Percentiles rank a stretch among this genome's conserved stretches.
Evolutionary conservation across 2,113 vertebrate species (phyloP).

Genomic region (Phyllostomus hastatus): DNA sequence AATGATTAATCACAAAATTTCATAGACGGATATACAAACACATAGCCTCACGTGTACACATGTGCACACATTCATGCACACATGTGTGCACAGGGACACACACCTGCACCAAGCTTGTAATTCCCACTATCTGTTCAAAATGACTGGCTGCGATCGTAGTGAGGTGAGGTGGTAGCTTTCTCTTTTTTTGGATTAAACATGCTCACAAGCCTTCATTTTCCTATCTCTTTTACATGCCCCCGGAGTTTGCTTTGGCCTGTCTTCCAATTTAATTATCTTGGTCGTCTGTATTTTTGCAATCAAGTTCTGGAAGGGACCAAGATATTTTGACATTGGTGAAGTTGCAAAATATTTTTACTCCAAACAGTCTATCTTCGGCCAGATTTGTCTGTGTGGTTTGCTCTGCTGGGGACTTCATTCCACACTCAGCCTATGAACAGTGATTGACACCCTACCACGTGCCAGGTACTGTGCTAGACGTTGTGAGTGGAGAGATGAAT

Average conservation of each 20-base stretch:
- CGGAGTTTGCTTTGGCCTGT: background rate
- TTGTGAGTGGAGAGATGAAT: background rate
- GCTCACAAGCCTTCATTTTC: conserved; percentile 5
- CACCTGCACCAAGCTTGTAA: background rate
- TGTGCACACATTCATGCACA: too few species aligned
- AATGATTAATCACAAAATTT: conserved; percentile 34
- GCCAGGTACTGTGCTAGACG: background rate
- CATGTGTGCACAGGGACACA: background rate
- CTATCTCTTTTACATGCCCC: background rate
- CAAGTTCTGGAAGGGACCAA: background rate
- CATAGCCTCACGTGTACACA: background rate
- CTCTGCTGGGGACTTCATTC: background rate
- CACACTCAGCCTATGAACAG: background rate
- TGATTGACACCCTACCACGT: background rate
- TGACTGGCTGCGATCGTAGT: background rate
- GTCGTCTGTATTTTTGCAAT: conserved; percentile 16
- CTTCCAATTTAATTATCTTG: background rate
- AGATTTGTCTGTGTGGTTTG: conserved; percentile 6
- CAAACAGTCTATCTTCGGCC: background rate
- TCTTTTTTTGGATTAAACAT: background rate
- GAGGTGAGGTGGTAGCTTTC: background rate
- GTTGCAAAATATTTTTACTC: conserved; percentile 10
- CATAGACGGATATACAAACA: background rate
- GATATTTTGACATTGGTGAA: background rate
- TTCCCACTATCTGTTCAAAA: background rate